phyloP scores from a whole-genome alignment of 2,113 vertebrate species.

The Labeo catla region DNA sequence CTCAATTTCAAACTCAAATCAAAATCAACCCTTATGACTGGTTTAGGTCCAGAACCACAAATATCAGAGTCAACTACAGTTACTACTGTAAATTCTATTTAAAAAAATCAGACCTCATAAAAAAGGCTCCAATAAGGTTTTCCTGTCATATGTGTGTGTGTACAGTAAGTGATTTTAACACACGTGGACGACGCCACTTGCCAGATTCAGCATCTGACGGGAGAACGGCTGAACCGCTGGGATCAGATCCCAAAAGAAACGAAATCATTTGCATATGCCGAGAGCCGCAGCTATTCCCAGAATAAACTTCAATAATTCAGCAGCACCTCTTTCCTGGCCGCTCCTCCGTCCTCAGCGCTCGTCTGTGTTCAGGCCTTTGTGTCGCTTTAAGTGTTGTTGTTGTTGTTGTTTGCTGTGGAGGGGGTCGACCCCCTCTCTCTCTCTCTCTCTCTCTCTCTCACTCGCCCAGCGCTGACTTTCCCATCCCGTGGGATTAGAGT shows the following conservation, averaged over 20 bases:
- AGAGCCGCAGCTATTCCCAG: conserved; percentile 76
- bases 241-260: conserved; percentile 86
- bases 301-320: conserved; percentile 83
- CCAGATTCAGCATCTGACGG: conserved; percentile 70
- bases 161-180: conserved; percentile 9
- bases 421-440: neutral
- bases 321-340: conserved; percentile 47
- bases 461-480: conserved; percentile 67
- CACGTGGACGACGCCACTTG: conserved; percentile 66
- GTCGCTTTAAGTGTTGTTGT: conserved; percentile 2
- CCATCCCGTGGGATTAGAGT: conserved; percentile 74
- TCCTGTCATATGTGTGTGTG: neutral
- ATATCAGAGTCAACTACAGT: neutral
- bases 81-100: neutral
- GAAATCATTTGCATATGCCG: conserved; percentile 84
- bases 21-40: no score
- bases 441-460: conserved; percentile 24
- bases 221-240: conserved; percentile 75
- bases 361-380: conserved; percentile 27
- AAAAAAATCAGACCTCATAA: neutral
- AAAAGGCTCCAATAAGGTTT: neutral
- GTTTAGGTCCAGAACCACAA: no score
- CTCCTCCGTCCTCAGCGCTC: conserved; percentile 72
- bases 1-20: no score
- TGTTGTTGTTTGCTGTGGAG: conserved; percentile 11